A percentile compares a stretch with the other conserved stretches of the same genome.
phyloP scores from a whole-genome alignment of 2,113 vertebrate species.

The Melanerpes aurifrons region DNA sequence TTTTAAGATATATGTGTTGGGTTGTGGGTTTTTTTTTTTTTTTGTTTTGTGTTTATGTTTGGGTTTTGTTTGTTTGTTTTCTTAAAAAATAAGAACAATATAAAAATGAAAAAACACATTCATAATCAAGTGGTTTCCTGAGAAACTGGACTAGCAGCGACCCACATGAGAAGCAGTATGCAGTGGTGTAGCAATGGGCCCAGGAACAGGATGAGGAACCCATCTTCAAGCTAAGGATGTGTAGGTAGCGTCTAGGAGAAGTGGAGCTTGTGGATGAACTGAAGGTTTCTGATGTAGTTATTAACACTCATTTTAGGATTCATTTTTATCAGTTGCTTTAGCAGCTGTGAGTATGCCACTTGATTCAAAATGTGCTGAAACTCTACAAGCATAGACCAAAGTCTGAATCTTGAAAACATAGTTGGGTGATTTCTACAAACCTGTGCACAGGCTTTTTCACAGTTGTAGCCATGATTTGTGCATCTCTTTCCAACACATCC shows the following conservation, averaged over 20 bases:
- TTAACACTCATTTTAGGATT: neutral
- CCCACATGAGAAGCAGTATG: neutral
- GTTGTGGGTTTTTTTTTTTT: too few relatives aligned
- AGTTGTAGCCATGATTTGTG: neutral
- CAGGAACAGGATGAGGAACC: neutral
- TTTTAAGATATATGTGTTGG: neutral
- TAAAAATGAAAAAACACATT: neutral
- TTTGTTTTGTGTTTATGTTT: too few relatives aligned
- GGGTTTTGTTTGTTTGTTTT: too few relatives aligned
- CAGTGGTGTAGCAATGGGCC: accelerated
- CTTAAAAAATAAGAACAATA: neutral
- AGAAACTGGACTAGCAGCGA: neutral
- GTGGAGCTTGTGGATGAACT: neutral
- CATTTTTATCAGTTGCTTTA: neutral
- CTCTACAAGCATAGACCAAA: neutral
- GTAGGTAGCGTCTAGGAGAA: neutral
- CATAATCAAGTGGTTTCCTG: neutral
- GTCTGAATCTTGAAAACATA: neutral
- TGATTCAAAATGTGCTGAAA: neutral
- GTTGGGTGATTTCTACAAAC: neutral
- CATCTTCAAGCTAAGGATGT: neutral
- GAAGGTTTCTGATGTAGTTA: neutral
- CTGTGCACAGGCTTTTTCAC: neutral
- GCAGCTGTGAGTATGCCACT: neutral
- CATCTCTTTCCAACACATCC: neutral